phyloP scores from a whole-genome alignment of 2,888 invertebrate species.

The Selenia dentaria region DNA sequence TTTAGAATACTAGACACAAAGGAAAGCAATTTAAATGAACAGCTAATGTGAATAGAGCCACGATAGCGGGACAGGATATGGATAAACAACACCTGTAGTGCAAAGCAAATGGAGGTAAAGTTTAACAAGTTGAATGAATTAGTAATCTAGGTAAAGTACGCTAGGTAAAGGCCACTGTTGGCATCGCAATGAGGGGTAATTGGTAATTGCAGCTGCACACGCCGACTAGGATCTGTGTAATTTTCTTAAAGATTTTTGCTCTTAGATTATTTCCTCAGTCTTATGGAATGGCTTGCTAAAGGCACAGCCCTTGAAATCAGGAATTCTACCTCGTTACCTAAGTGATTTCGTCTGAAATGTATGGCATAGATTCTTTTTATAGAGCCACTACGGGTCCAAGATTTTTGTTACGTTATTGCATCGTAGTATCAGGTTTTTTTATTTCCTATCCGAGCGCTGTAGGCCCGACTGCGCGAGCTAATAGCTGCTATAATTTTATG shows the following conservation, averaged over 20 bases:
- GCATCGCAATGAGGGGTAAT: conserved; percentile 32
- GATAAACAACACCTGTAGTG: conserved; percentile 7
- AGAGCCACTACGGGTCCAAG: no score
- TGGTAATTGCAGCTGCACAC: conserved; percentile 29
- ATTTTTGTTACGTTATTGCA: no score
- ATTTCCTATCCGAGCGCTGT: no score
- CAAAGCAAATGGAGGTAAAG: conserved; percentile 7
- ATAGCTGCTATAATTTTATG: no score
- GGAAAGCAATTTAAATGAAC: no score
- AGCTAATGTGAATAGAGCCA: no score
- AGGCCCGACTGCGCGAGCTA: no score
- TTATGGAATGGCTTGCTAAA: conserved; percentile 6
- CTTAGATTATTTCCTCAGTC: conserved; percentile 9
- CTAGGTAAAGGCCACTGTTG: conserved; percentile 19
- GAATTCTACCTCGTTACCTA: conserved; percentile 1
- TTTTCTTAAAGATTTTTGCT: conserved; percentile 21
- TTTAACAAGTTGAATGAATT: conserved; percentile 19
- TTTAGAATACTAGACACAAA: no score
- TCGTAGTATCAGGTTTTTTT: no score
- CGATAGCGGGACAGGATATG: conserved; percentile 23
- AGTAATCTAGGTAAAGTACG: conserved; percentile 29
- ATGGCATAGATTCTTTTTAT: no score
- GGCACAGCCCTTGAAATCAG: not conserved
- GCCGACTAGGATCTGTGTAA: conserved; percentile 21
- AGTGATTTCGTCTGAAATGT: no score